A percentile compares a stretch with the other conserved stretches of the same genome.
Conservation (phyloP, 2,113 vertebrate genomes). For the Aleadryas rufinucha region DNA sequence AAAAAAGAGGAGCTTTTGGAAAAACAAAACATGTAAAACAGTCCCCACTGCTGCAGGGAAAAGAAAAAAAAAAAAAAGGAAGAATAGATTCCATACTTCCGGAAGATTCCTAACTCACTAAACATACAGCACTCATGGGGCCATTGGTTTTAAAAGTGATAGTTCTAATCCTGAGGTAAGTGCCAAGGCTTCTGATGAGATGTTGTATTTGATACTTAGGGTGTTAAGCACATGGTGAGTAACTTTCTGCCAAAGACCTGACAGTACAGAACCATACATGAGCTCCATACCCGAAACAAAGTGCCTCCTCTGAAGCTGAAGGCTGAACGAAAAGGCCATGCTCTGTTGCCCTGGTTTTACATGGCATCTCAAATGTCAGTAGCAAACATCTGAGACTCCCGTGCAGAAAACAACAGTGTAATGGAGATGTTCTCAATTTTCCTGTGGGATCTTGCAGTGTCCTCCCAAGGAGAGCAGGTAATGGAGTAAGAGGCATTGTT, state of each 20-base stretch:
- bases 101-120: neutral
- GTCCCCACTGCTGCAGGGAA: neutral
- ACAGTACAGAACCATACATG: neutral
- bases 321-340: neutral
- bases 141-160: neutral
- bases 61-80: neutral
- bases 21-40: neutral
- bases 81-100: neutral
- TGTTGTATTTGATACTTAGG: neutral
- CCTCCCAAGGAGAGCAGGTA: neutral
- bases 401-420: neutral
- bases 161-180: neutral
- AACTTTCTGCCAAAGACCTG: neutral
- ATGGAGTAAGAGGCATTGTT: neutral
- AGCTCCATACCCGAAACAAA: neutral
- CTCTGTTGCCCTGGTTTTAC: neutral
- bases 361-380: neutral
- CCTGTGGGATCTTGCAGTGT: neutral
- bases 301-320: neutral
- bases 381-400: neutral
- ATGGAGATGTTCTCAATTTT: neutral
- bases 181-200: neutral
- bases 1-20: neutral
- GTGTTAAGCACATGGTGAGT: neutral
- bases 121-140: neutral